phyloP scores from a whole-genome alignment of 2,113 vertebrate genomes.

The Chloropsis cyanopogon region DNA sequence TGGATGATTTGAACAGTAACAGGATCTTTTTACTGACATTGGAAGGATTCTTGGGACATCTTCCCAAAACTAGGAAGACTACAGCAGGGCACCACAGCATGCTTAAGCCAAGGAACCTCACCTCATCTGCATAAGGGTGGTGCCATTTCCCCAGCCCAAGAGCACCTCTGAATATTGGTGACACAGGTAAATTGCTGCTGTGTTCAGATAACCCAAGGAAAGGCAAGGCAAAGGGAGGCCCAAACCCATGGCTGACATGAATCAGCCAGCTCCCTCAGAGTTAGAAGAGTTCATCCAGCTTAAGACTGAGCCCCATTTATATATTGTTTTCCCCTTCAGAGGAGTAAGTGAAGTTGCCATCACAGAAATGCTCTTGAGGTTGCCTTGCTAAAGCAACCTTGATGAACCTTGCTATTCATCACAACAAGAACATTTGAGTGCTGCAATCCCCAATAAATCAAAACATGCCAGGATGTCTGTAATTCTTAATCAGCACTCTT shows the following conservation, averaged over 20 bases:
- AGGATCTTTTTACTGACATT: not conserved
- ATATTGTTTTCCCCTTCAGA: not conserved
- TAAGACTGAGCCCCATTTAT: not conserved
- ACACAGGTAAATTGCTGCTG: not conserved
- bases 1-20: not conserved
- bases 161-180: not conserved
- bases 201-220: not conserved
- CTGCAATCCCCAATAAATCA: not conserved
- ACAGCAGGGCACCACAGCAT: not conserved
- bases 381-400: not conserved
- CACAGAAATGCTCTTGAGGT: not conserved
- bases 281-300: not conserved
- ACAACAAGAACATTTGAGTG: not conserved
- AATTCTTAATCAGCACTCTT: not conserved
- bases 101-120: not conserved
- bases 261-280: not conserved
- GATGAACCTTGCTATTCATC: not conserved
- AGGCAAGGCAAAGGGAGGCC: not conserved
- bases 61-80: not conserved
- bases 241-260: not conserved
- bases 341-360: not conserved
- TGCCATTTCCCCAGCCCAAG: not conserved
- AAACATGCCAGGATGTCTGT: not conserved
- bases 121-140: not conserved
- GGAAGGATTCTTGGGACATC: not conserved